Evolutionary conservation across 2,113 vertebrate species (phyloP).

Genomic region (Tapirus terrestris): DNA sequence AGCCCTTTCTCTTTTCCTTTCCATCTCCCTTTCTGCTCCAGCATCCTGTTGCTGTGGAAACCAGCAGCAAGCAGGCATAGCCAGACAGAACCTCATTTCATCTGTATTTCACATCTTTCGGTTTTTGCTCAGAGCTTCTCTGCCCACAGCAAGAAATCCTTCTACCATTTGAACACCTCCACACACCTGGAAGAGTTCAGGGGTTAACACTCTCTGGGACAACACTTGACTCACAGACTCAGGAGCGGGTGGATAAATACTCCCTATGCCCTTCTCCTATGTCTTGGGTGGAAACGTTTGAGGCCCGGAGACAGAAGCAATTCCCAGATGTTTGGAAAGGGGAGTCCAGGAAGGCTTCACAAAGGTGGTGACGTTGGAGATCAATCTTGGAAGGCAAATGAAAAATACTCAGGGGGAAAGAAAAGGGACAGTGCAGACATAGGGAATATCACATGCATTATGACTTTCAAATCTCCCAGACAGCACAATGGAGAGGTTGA

Average conservation of each 20-base stretch:
- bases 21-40: neutral
- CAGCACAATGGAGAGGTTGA: neutral
- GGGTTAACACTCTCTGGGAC: neutral
- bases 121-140: neutral
- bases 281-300: neutral
- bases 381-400: neutral
- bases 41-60: neutral
- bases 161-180: neutral
- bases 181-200: neutral
- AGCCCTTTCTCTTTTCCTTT: neutral
- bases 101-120: neutral
- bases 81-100: neutral
- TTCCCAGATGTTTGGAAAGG: neutral
- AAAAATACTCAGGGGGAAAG: neutral
- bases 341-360: neutral
- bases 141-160: neutral
- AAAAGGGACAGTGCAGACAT: neutral
- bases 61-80: neutral
- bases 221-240: neutral
- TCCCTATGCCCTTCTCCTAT: rapidly evolving
- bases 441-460: neutral
- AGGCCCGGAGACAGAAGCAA: neutral
- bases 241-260: neutral
- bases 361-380: neutral
- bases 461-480: neutral